Evolutionary conservation across 1,140 invertebrate species (phyloP), one percentile per base, ranked within the genome.

Genomic region (Lordiphosa stackelbergi): DNA sequence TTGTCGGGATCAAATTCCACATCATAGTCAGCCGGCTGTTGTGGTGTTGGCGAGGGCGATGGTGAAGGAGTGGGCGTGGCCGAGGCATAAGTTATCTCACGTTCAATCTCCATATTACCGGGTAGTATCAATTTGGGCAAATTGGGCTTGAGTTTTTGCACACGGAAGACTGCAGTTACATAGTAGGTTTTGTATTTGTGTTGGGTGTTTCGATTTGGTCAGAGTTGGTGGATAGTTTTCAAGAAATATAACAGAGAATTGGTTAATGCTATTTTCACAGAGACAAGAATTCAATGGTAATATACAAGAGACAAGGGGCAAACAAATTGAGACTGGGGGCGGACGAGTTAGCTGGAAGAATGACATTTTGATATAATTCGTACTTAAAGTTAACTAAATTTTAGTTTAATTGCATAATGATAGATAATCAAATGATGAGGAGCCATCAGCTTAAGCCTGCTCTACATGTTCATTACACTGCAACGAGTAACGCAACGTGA

Each of bases 61-160:
- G 86, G 84, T 31, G 77, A 66, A 41, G 65, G 64, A 41, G 79
- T 63, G 36, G 72, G 65, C 54, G 73, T 78, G 52, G 45, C 62
- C 48, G 61, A 84, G 22, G 24, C 40, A 34, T 54, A 79, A 16
- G 31, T 16, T n/a, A 41, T 48, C 55, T 69, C 59, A 37, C 65
- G 64, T 48, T 74, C 70, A 43, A 87, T 70, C 66, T 81, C 86
- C 62, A 72, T 71, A 52, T 88, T 88, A 45, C 64, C 73, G 43
- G 85, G 78, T 62, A 88, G 58, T 65, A 87, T 87, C 51, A 87
- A 55, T 70, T 87, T 87, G 8, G 86, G 86, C 60, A 88, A 77
- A 45, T 87, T 87, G n/a, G 85, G 75, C 55, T 87, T 87, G 4
- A 87, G 47, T 66, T 88, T 88, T 74, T 88, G 74, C 54, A 87